Evolutionary conservation across 2,797 vertebrate genomes (phyloP).

Genomic region (Pteropus rufus): DNA sequence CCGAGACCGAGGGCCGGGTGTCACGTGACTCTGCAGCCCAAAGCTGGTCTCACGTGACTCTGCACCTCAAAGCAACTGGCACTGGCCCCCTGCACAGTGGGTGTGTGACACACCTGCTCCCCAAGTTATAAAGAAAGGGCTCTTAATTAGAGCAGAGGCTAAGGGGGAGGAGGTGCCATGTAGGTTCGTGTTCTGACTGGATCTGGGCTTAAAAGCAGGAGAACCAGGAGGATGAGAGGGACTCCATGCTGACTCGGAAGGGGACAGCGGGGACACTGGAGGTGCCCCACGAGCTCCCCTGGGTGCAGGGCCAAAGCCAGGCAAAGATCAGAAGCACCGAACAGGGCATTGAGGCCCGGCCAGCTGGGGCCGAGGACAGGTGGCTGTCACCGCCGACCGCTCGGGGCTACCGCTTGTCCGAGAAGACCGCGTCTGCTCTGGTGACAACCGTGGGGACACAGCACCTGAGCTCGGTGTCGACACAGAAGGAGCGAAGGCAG

Average conservation of each 20-base stretch:
- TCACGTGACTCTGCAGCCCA: no score
- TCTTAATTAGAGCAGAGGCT: neutral
- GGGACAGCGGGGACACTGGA: accelerated
- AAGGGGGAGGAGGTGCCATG: neutral
- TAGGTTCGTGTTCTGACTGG: no score
- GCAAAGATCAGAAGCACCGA: neutral
- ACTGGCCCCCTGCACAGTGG: accelerated
- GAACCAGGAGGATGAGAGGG: accelerated
- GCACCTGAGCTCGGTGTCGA: no score
- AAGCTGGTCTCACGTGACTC: accelerated
- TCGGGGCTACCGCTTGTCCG: no score
- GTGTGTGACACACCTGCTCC: neutral
- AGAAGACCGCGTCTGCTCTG: no score
- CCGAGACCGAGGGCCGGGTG: no score
- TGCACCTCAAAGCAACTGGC: neutral
- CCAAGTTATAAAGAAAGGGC: neutral
- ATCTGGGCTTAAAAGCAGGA: neutral
- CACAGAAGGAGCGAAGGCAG: no score
- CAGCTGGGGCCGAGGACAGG: no score
- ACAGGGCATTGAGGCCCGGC: no score
- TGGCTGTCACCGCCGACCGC: no score
- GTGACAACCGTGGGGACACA: no score
- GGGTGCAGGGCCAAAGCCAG: accelerated
- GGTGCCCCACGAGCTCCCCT: accelerated
- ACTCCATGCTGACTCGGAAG: accelerated